Evolutionary conservation across 2,113 vertebrate genomes (phyloP).

Genomic region (Sapayoa aenigma): DNA sequence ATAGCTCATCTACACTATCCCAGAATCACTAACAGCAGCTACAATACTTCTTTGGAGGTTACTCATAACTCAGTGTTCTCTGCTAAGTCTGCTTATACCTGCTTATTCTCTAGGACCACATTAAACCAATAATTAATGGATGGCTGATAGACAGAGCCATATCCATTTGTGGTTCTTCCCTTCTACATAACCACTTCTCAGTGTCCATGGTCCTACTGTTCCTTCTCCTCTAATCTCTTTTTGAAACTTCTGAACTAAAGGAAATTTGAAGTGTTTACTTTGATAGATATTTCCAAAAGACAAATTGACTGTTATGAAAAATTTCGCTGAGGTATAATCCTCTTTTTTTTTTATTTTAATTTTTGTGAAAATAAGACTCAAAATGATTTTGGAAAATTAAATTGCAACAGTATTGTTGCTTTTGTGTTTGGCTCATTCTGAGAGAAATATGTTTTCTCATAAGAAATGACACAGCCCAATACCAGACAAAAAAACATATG

Average conservation of each 20-base stretch:
- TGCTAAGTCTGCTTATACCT: neutral
- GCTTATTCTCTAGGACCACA: neutral
- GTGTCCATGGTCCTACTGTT: neutral
- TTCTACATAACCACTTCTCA: neutral
- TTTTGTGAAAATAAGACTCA: neutral
- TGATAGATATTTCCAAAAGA: neutral
- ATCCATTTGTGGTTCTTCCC: neutral
- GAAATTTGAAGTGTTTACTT: neutral
- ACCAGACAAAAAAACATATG: neutral
- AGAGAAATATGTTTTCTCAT: neutral
- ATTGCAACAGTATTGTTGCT: neutral
- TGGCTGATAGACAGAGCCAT: neutral
- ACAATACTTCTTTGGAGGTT: neutral
- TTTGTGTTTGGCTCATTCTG: neutral
- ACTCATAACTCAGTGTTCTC: neutral
- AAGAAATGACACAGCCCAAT: neutral
- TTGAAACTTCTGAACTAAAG: neutral
- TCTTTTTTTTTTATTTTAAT: neutral
- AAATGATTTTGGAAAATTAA: neutral
- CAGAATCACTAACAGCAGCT: neutral
- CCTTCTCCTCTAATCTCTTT: neutral
- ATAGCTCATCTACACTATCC: neutral
- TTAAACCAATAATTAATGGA: neutral
- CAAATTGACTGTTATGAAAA: neutral
- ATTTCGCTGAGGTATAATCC: neutral